These are phyloP conservation scores for Cephalotes varians DNA, from an alignment of 2,888 invertebrate genomes.

Conservation along the genomic window DNA sequence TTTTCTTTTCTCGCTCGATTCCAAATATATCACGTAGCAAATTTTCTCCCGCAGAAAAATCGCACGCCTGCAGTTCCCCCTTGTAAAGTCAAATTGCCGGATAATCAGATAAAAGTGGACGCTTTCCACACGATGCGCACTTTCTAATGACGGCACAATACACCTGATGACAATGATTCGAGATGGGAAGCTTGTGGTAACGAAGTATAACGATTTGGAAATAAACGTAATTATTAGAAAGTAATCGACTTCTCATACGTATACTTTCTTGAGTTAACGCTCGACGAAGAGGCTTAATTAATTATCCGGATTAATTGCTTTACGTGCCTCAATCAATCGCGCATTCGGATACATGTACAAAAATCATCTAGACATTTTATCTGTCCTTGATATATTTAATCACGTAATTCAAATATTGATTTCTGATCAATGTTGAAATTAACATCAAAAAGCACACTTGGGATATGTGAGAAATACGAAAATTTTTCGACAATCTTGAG, in stretches of 20 bases:
- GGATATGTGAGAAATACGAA: background rate
- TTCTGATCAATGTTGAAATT: background rate
- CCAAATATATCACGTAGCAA: too few species aligned
- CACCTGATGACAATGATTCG: conserved; percentile 69
- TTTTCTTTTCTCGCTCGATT: background rate
- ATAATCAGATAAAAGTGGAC: conserved; percentile 61
- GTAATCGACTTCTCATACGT: conserved; percentile 22
- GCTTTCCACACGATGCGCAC: conserved; percentile 65
- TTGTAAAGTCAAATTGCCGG: conserved; percentile 45
- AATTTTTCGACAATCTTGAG: background rate
- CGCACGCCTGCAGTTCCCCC: conserved; percentile 5
- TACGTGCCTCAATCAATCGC: background rate
- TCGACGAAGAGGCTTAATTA: conserved; percentile 52
- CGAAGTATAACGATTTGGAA: conserved; percentile 29
- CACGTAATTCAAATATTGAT: background rate
- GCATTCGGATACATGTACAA: background rate
- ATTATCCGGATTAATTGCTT: conserved; percentile 52
- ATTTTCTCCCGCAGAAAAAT: conserved; percentile 60
- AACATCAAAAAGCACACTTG: background rate
- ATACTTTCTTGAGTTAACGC: conserved; percentile 25
- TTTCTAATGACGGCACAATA: conserved; percentile 69
- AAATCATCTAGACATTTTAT: background rate
- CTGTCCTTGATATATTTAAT: background rate
- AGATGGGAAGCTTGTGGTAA: conserved; percentile 45
- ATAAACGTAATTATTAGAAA: conserved; percentile 40